Evolutionary conservation across 2,797 vertebrate species (phyloP).

Genomic region (Sphaeramia orbicularis): DNA sequence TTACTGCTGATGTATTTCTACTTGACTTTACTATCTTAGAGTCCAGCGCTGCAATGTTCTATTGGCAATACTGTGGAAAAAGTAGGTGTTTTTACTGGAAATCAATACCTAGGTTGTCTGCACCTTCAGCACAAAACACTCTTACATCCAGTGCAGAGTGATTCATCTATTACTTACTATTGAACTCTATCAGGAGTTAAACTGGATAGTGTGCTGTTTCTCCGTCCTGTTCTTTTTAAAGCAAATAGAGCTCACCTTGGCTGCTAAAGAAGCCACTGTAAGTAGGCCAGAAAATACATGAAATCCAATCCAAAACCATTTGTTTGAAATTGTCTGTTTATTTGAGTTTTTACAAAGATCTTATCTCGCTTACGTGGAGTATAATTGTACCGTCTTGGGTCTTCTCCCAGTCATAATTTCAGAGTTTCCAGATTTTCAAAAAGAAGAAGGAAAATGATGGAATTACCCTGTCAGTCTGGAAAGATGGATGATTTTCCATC

Average conservation of each 20-base stretch:
- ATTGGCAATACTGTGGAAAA: conserved; percentile 15
- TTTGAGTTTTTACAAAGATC: not conserved
- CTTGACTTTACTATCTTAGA: not conserved
- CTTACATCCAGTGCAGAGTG: not conserved
- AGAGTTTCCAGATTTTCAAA: conserved; percentile 4
- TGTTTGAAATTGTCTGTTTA: not conserved
- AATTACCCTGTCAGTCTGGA: conserved; percentile 7
- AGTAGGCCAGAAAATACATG: not conserved
- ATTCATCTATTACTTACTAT: not conserved
- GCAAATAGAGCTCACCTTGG: not conserved
- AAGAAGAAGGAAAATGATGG: conserved; percentile 14
- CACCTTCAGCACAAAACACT: conserved; percentile 12
- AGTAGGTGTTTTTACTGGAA: conserved; percentile 35
- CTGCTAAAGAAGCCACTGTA: not conserved
- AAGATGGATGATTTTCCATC: conserved; percentile 33
- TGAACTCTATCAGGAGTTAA: not conserved
- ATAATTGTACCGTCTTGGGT: not conserved
- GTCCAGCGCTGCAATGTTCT: conserved; percentile 2
- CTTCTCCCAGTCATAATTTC: not conserved
- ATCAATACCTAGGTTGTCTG: conserved; percentile 27
- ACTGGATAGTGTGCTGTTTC: not conserved
- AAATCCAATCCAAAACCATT: not conserved
- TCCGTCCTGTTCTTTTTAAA: not conserved
- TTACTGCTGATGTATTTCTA: not conserved
- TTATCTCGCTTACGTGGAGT: not conserved